Percentiles rank a stretch among this genome's conserved stretches.
Evolutionary conservation across 92 coral and sea anemone species (phyloP).

Genomic region (Epizoanthus ramosus): DNA sequence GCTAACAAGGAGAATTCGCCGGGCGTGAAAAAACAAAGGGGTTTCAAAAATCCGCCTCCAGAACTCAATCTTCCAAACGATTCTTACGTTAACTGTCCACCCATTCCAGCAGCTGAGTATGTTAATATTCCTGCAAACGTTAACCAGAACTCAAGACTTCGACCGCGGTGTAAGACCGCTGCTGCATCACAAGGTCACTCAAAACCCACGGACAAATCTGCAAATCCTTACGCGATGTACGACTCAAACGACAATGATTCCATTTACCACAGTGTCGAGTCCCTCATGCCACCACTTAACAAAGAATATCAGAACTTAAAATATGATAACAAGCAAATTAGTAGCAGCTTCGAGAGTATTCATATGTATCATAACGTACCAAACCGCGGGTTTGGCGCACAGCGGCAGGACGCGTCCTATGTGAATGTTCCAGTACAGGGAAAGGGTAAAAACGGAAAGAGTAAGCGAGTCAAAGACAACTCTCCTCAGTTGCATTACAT

Average conservation of each 20-base stretch:
- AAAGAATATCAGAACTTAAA: slow-evolving; percentile 71
- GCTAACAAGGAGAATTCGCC: slow-evolving; percentile 35
- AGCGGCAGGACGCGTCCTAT: slow-evolving; percentile 68
- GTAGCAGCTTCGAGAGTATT: slow-evolving; percentile 83
- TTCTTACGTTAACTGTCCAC: slow-evolving; percentile 21
- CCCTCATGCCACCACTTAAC: slow-evolving; percentile 70
- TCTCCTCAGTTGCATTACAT: slow-evolving; percentile 69
- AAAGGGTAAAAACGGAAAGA: slow-evolving; percentile 56
- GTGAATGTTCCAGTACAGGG: slow-evolving; percentile 78
- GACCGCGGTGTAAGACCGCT: slow-evolving; percentile 64
- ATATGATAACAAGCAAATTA: slow-evolving; percentile 63
- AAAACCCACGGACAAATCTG: slow-evolving; percentile 38
- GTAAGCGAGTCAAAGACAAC: slow-evolving; percentile 38
- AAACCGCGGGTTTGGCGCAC: not conserved
- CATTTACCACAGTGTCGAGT: slow-evolving; percentile 91
- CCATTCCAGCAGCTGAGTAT: slow-evolving; percentile 53
- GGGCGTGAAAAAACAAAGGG: slow-evolving; percentile 55
- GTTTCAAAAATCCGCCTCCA: slow-evolving; percentile 76
- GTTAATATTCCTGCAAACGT: slow-evolving; percentile 74
- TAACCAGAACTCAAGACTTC: not conserved
- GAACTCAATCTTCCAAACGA: slow-evolving; percentile 54
- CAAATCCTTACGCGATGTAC: slow-evolving; percentile 79
- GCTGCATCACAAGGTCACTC: slow-evolving; percentile 29
- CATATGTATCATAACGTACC: slow-evolving; percentile 73
- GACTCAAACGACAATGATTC: slow-evolving; percentile 88